Evolutionary conservation across 2,888 invertebrate species (phyloP).

Genomic region (Tetrapedia diversipes): DNA sequence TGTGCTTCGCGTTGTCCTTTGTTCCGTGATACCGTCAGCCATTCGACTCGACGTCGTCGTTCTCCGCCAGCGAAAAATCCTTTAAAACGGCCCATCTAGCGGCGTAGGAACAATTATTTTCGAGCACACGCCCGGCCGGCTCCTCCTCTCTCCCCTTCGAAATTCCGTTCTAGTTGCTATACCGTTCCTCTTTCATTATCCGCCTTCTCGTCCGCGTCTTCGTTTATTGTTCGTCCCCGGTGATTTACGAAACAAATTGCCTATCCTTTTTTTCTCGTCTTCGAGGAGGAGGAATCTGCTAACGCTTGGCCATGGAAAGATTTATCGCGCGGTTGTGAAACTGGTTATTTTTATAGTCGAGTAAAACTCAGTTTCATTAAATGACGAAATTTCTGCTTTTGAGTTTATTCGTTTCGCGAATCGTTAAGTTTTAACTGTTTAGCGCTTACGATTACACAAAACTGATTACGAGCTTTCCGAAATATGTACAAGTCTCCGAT

Average conservation of each 20-base stretch:
- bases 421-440: too few relatives aligned
- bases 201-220: background rate
- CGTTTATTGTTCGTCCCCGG: constrained; percentile 16
- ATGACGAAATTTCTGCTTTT: too few relatives aligned
- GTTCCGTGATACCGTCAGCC: constrained; percentile 21
- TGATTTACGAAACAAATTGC: constrained; percentile 27
- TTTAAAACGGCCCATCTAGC: constrained; percentile 13
- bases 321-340: background rate
- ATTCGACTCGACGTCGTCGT: constrained; percentile 10
- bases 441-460: too few relatives aligned
- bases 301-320: background rate
- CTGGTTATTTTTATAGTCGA: too few relatives aligned
- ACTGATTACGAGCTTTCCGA: too few relatives aligned
- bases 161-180: constrained; percentile 22
- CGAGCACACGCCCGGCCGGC: background rate
- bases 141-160: constrained; percentile 19
- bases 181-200: constrained; percentile 24
- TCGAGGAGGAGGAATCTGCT: background rate
- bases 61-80: constrained; percentile 40
- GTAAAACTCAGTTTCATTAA: too few relatives aligned
- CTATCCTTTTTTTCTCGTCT: background rate
- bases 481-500: too few relatives aligned
- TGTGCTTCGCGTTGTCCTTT: constrained; percentile 24
- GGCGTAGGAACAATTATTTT: constrained; percentile 42
- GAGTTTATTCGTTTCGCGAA: too few relatives aligned